Evolutionary conservation across 2,113 vertebrate genomes (phyloP).

Genomic region (Cathartes aura): DNA sequence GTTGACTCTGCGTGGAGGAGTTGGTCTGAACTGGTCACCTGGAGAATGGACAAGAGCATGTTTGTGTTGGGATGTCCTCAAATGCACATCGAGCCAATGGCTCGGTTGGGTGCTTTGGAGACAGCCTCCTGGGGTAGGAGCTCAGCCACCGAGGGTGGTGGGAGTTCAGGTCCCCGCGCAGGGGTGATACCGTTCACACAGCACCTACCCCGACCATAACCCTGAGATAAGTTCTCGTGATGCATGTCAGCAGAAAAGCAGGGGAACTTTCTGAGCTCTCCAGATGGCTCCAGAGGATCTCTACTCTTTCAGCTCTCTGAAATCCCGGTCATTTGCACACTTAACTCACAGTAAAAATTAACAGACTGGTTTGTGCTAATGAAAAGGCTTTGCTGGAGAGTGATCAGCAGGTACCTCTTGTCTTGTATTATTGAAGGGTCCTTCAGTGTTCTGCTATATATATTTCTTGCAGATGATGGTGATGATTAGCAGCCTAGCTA

Average conservation of each 20-base stretch:
- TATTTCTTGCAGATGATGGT: not conserved
- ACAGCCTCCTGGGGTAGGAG: not conserved
- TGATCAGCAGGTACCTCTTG: not conserved
- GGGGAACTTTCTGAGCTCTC: not conserved
- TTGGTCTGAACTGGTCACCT: not conserved
- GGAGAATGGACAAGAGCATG: fast-evolving
- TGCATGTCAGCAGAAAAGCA: not conserved
- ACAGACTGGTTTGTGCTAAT: not conserved
- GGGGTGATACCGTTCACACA: not conserved
- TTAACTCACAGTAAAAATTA: not conserved
- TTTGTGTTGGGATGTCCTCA: fast-evolving
- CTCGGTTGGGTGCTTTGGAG: not conserved
- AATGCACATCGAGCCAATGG: fast-evolving
- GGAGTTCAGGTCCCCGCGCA: not conserved
- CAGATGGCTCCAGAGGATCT: not conserved
- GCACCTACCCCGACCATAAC: fast-evolving
- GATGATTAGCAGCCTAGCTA: not conserved
- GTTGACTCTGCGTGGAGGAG: not conserved
- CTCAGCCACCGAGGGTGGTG: too few relatives aligned
- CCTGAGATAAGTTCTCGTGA: fast-evolving
- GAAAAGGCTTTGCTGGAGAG: not conserved
- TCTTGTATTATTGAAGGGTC: not conserved
- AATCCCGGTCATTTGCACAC: fast-evolving
- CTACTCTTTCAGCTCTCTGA: too few relatives aligned
- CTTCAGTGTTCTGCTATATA: not conserved